Evolutionary conservation across 2,113 vertebrate genomes (phyloP).

Genomic region (Takifugu bimaculatus): DNA sequence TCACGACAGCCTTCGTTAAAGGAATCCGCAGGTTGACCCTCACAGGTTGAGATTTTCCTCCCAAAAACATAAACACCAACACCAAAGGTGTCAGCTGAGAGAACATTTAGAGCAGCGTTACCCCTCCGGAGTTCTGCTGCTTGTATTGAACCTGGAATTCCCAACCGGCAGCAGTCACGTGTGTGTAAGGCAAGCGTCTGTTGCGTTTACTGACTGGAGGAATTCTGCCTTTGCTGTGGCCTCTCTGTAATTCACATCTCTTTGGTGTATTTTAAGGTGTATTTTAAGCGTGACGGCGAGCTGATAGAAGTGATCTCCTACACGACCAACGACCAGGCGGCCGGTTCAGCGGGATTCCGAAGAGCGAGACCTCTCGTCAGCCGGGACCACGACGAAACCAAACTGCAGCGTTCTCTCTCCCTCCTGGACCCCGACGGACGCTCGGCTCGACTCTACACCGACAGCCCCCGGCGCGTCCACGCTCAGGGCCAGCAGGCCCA

Average conservation of each 20-base stretch:
- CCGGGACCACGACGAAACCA: slow-evolving; percentile 92
- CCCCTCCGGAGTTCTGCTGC: no score
- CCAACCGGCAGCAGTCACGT: no score
- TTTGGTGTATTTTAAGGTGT: slow-evolving; percentile 76
- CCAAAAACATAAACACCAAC: no score
- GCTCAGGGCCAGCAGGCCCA: slow-evolving; percentile 72
- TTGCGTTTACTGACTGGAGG: no score
- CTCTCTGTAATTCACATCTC: background rate
- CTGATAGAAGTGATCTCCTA: slow-evolving; percentile 87
- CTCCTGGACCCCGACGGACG: slow-evolving; percentile 78
- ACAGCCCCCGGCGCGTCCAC: slow-evolving; percentile 70
- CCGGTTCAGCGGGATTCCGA: slow-evolving; percentile 69
- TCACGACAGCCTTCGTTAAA: no score
- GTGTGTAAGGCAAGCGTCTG: no score
- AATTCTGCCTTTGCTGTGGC: no score
- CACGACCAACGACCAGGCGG: slow-evolving; percentile 48
- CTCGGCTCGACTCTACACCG: slow-evolving; percentile 69
- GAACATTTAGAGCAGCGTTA: no score
- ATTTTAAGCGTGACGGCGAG: slow-evolving; percentile 93
- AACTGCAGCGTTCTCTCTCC: slow-evolving; percentile 86
- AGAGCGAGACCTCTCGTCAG: slow-evolving; percentile 84
- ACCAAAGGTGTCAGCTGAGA: no score
- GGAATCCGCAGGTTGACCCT: no score
- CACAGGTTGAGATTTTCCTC: no score
- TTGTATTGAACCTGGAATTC: no score